These are phyloP conservation scores for Orthosia cruda DNA, from an alignment of 2,888 invertebrate species.

Conservation along the genomic window DNA sequence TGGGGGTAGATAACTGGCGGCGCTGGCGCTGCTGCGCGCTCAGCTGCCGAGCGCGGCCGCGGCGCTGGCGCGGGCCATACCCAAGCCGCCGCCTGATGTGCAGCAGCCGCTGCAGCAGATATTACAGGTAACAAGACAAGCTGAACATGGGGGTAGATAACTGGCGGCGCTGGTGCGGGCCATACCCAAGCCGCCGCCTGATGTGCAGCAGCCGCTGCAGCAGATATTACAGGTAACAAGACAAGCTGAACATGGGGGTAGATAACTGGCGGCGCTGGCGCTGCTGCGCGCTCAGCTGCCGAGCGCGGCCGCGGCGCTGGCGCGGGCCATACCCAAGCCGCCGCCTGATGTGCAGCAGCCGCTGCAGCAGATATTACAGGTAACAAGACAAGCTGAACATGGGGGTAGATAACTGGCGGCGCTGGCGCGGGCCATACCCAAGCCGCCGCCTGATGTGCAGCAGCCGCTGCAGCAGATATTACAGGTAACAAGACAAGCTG, in stretches of 20 bases:
- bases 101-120: conserved; percentile 78
- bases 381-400: conserved; percentile 81
- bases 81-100: conserved; percentile 73
- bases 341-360: conserved; percentile 76
- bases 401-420: conserved; percentile 86
- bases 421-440: too few relatives aligned
- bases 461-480: too few relatives aligned
- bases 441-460: too few relatives aligned
- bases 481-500: too few relatives aligned
- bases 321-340: conserved; percentile 75
- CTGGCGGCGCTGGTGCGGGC: conserved; percentile 75
- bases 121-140: conserved; percentile 12
- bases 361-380: conserved; percentile 73
- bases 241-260: conserved; percentile 87
- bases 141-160: rapidly evolving
- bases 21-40: conserved; percentile 83
- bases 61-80: conserved; percentile 77
- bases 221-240: conserved; percentile 63
- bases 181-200: conserved; percentile 75
- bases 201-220: conserved; percentile 76
- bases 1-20: conserved; percentile 86
- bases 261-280: conserved; percentile 85
- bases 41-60: conserved; percentile 75
- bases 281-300: conserved; percentile 80
- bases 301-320: conserved; percentile 75